Conservation (phyloP, 2,113 vertebrate species). For the Megaptera novaeangliae region DNA sequence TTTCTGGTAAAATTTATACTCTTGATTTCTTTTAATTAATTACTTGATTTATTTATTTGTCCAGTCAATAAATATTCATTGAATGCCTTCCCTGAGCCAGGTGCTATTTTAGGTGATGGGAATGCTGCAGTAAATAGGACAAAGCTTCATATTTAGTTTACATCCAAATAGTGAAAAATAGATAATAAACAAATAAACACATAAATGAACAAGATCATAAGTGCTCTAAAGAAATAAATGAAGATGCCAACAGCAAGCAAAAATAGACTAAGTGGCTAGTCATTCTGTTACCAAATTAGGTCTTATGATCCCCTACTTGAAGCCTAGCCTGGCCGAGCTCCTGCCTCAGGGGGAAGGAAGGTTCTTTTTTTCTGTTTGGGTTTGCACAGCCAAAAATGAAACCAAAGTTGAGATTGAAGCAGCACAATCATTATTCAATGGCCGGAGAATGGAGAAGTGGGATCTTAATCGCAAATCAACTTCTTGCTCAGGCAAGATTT, state of each 20-base stretch:
- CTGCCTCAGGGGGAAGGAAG: background rate
- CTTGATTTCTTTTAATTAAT: background rate
- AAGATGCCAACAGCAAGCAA: background rate
- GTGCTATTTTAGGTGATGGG: background rate
- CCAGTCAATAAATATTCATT: background rate
- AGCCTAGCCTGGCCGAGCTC: background rate
- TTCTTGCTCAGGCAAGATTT: background rate
- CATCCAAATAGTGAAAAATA: background rate
- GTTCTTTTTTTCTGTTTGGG: background rate
- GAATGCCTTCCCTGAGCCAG: background rate
- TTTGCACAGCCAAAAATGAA: background rate
- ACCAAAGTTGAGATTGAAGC: background rate
- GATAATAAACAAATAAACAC: background rate
- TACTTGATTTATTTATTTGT: background rate
- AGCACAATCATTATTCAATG: background rate
- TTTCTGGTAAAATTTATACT: background rate
- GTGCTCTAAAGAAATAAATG: background rate
- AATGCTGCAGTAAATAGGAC: background rate
- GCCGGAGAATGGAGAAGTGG: background rate
- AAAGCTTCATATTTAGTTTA: background rate
- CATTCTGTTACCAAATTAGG: background rate
- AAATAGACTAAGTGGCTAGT: background rate
- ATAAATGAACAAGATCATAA: background rate
- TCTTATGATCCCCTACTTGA: background rate
- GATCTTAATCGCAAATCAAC: background rate